Base-by-base conservation (phyloP, 2,113 vertebrate genomes). In the Anas platyrhynchos region DNA sequence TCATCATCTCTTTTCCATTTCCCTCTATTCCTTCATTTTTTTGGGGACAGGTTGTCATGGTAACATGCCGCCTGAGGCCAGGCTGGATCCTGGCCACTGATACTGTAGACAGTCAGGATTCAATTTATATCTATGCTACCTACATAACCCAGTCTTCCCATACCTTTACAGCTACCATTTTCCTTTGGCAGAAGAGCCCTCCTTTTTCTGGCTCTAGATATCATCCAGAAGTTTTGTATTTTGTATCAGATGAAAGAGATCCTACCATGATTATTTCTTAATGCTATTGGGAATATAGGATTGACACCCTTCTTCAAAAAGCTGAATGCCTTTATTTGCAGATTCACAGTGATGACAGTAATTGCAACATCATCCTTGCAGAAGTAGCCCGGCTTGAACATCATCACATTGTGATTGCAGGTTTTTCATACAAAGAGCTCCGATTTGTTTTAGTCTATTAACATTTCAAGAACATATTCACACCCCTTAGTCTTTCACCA, bases 271-370 rank as follows among this genome's bases (percentile, higher is more conserved):
- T 27, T 78, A 20, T 52, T 90, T 88, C 8, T 62, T 52, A 15
- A 15, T n/a, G 38, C 32, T 55, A 1, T 20, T 86, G 6, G 62
- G 34, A 79, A 16, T 43, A 54, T 27, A 65, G 55, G 55, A n/a
- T 43, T 59, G 55, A 65, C 13, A 8, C 27, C 34, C 26, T 20
- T 43, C 15, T 88, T 68, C 32, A 65, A 77, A 58, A 77, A 74
- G 67, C n/a, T 0, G 0, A 48, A 48, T 78, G 16, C 16, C 32
- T 69, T 0, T 22, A 20, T 20, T 32, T 69, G 26, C 26, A 75
- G 29, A 26, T 65, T 79, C 16, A 29, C 41, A 26, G 25, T 27
- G 21, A 48, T 54, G 59, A 83, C 22, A 73, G 72, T 48, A 86
- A 65, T 48, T 83, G 36, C 55, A 79, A 23, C 22, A 18, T 4